phyloP scores from a whole-genome alignment of 2,113 vertebrate genomes.

The Oreochromis spilurus region DNA sequence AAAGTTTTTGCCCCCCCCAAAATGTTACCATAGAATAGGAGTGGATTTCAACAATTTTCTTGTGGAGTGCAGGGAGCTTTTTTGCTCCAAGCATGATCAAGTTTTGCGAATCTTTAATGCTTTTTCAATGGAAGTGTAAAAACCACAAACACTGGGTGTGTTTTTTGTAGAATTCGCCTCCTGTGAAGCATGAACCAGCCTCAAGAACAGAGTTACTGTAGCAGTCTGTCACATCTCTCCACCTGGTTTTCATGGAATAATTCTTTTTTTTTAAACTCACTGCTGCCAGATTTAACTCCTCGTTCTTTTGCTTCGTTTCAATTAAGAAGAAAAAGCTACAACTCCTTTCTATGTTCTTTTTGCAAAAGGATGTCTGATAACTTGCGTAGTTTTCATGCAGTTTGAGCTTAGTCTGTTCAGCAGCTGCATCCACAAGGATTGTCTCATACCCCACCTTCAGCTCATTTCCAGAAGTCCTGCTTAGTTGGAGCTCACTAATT shows the following conservation, averaged over 20 bases:
- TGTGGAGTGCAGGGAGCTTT: neutral
- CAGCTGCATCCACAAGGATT: conserved; percentile 5
- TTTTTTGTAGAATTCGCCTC: neutral
- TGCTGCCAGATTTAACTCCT: neutral
- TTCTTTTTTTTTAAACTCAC: neutral
- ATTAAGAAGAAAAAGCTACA: neutral
- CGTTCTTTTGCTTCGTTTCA: neutral
- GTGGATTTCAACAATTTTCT: neutral
- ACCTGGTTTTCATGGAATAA: neutral
- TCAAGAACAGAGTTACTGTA: neutral
- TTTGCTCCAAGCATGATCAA: neutral
- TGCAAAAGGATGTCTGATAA: neutral
- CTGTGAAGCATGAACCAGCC: neutral
- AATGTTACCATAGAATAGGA: neutral
- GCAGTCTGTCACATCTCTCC: neutral
- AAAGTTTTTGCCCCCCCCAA: neutral
- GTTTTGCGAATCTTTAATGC: neutral
- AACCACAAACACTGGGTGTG: neutral
- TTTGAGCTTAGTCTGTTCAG: neutral
- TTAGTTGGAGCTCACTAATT: conserved; percentile 39
- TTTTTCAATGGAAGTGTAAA: neutral
- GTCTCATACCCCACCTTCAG: neutral
- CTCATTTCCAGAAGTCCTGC: neutral
- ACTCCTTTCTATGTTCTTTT: neutral
- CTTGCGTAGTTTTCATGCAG: neutral